Base-by-base conservation (phyloP, 2,797 vertebrate genomes). In the Melanotaenia maccullochi region DNA sequence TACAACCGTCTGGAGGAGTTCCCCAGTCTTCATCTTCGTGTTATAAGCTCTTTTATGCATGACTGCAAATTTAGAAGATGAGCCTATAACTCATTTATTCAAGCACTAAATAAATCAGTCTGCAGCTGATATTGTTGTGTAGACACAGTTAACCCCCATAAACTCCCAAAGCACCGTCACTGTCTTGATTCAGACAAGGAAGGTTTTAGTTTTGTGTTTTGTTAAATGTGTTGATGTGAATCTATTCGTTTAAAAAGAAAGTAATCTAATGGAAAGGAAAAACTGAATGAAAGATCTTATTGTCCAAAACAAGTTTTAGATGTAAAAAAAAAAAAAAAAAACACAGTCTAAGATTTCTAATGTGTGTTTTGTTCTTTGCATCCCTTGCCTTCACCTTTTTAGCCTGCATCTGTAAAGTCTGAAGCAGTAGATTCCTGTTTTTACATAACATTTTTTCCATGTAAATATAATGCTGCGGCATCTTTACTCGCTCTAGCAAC, bases 11-110 rank as follows among this genome's bases (percentile, higher is more conserved):
- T 24, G 0, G 44, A 24, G 33, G 22, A 55, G 35, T 32, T 28
- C 60, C 9, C 24, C 66, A 28, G 51, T 40, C 54, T 73, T 84
- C 63, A 68, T 76, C 65, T 78, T 54, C 68, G 20, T 20, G 18
- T 84, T 55, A 65, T 54, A 55, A 60, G 42, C 52, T 85, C 12
- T 33, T 78, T 54, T 74, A 60, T 64, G 66, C 61, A 72, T 59
- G 36, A 65, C 40, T 35, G 9, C 36, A 63, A 71, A 63, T 60
- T 76, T 66, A n/a, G 38, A 76, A 75, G n/a, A 38, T 0, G 12
- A 73, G 28, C 3, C 33, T 56, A 25, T 51, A 54, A 9, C 78
- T 47, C 9, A 58, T 58, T 47, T 60, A 65, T 78, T 82, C 16
- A 63, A 73, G 60, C 30, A 18, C 54, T 58, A 30, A 55, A 30